Conservation (phyloP, 2,113 vertebrate species). For the Lates calcarifer region DNA sequence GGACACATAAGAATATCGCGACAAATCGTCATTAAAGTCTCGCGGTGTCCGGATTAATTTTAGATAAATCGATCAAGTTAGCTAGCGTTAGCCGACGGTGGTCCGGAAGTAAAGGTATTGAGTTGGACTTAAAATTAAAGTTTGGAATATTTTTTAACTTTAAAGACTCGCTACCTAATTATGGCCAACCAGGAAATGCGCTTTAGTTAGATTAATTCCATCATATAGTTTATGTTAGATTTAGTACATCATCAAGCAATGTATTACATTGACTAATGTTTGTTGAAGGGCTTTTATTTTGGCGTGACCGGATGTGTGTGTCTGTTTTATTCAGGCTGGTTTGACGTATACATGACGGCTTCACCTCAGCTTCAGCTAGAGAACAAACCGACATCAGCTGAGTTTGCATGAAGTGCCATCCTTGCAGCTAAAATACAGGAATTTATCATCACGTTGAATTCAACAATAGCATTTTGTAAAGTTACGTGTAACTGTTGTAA, state of each 20-base stretch:
- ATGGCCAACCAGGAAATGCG: too few relatives aligned
- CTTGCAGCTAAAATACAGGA: slow-evolving; percentile 44
- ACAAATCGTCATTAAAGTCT: not conserved
- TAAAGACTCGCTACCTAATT: not conserved
- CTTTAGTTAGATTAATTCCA: not conserved
- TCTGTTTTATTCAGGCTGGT: accelerated
- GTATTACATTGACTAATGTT: not conserved
- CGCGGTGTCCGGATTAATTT: slow-evolving; percentile 6
- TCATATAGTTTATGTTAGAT: not conserved
- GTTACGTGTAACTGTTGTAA: not conserved
- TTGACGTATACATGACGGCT: slow-evolving; percentile 29
- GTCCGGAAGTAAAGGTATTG: not conserved
- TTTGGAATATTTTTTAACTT: not conserved
- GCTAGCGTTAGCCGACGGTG: not conserved
- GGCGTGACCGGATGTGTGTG: slow-evolving; percentile 17
- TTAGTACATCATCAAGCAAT: not conserved
- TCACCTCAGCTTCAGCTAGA: slow-evolving; percentile 59
- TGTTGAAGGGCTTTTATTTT: slow-evolving; percentile 51
- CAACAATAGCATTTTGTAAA: slow-evolving; percentile 19
- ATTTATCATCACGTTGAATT: slow-evolving; percentile 28
- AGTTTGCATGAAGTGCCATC: slow-evolving; percentile 67
- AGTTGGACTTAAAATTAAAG: not conserved
- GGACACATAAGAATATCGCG: not conserved
- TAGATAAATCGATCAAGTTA: too few relatives aligned
- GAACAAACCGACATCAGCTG: slow-evolving; percentile 73